Evolutionary conservation across 1,140 invertebrate genomes (phyloP), one percentile per base, ranked within the genome.

Genomic region (Sycophaga agraensis): DNA sequence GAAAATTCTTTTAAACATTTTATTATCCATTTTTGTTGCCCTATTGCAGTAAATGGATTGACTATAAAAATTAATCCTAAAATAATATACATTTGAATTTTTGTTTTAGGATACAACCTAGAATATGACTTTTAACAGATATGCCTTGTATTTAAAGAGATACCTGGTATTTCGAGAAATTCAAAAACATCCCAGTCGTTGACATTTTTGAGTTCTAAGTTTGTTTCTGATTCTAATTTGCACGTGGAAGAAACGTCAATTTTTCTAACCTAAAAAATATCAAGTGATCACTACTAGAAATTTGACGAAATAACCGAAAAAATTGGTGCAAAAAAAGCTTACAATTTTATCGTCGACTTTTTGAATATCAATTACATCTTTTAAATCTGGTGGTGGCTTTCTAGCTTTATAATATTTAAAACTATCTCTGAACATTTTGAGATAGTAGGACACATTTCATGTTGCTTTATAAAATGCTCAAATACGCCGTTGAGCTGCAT

Each of bases 21-120:
- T 45, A 84, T 78, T 14, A 92, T 89, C 94, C 93, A 97, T 76
- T 89, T 89, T 56, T 86, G 84, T 76, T 95, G 92, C 1, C 90
- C 92, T 45, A 80, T 65, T 19, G 70, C 43, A 28, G 87, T 89
- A 77, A 97, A 96, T 45, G 94, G 92, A 81, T 96, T 94, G 68
- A 81, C 82, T 49, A 97, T 90, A 43, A 92, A 84, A 67, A 94
- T 80, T 26, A 95, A 82, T 14, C 92, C 88, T 88, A 65, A 58
- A 68, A 46, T 21, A 51, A 12, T 6, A 31, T 31, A 31, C 28
- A 31, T 6, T 31, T 31, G n/a, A n/a, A n/a, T n/a, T n/a, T n/a
- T n/a, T n/a, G n/a, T n/a, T n/a, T n/a, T n/a, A 9, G 45, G 24
- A 12, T 64, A 31, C n/a, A 54, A 42, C 46, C 26, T 63, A 58